Conservation (phyloP, 92 coral and sea anemone genomes). For the Metridium senile region DNA sequence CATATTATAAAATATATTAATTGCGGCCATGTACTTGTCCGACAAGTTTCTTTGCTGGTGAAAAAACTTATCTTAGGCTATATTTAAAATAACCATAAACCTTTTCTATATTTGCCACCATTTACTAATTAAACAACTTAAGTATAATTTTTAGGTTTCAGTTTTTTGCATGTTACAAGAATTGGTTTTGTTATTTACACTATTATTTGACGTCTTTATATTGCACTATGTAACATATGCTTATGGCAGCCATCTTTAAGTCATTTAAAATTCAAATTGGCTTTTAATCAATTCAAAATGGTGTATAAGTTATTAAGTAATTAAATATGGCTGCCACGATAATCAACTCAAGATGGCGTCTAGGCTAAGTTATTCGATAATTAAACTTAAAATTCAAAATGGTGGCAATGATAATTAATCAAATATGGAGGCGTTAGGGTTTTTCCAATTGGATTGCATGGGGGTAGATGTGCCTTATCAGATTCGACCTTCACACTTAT, state of each 20-base stretch:
- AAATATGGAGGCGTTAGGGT: neutral
- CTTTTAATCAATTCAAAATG: neutral
- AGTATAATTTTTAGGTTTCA: neutral
- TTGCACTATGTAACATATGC: neutral
- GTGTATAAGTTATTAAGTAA: neutral
- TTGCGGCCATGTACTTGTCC: conserved; percentile 6
- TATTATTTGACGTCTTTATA: neutral
- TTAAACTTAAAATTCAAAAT: neutral
- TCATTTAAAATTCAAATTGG: neutral
- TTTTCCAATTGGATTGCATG: conserved; percentile 16
- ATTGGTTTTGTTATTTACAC: neutral
- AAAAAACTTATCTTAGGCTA: conserved; percentile 34
- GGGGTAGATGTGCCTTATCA: conserved; percentile 20
- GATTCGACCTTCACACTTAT: conserved; percentile 13
- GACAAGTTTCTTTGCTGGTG: conserved; percentile 35
- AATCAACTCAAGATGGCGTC: conserved; percentile 4
- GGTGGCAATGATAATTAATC: neutral
- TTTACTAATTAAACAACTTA: neutral
- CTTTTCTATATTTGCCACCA: neutral
- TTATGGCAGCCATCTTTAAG: neutral
- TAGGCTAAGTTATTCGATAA: neutral
- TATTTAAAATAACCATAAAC: neutral
- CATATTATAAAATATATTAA: neutral
- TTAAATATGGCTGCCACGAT: neutral
- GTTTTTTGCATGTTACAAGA: neutral